phyloP scores from a whole-genome alignment of 2,888 invertebrate species.

The Lasius platythorax region DNA sequence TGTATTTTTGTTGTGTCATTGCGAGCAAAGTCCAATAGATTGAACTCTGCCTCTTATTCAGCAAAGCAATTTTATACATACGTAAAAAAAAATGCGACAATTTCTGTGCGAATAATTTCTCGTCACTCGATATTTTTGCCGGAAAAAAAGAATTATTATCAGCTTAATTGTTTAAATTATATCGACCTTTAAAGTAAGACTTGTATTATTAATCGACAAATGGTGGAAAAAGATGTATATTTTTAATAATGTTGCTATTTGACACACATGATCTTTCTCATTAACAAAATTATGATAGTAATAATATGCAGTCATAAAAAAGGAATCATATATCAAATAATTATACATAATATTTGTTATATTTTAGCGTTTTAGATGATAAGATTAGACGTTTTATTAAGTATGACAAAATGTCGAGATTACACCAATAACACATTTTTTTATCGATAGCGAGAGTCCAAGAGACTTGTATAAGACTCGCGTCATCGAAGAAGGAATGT shows the following conservation, averaged over 20 bases:
- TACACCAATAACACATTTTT: neutral
- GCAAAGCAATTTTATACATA: neutral
- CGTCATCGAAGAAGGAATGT: neutral
- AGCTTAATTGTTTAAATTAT: neutral
- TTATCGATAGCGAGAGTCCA: neutral
- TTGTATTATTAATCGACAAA: neutral
- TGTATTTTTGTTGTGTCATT: neutral
- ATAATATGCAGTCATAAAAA: neutral
- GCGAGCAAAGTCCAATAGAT: neutral
- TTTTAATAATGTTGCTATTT: neutral
- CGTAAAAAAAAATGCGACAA: neutral
- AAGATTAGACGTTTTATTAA: neutral
- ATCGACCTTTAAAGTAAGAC: neutral
- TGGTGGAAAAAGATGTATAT: neutral
- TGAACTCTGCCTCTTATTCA: neutral
- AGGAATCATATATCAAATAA: neutral
- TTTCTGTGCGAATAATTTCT: neutral
- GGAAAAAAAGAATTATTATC: neutral
- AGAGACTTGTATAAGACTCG: neutral
- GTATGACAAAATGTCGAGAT: neutral
- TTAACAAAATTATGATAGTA: neutral
- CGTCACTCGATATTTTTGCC: neutral
- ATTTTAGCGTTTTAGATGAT: neutral
- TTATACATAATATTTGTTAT: neutral
- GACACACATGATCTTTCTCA: neutral